A percentile compares a stretch with the other conserved stretches of the same genome.
Conservation (phyloP, 1,140 invertebrate species). For the Melipona quadrifasciata region DNA sequence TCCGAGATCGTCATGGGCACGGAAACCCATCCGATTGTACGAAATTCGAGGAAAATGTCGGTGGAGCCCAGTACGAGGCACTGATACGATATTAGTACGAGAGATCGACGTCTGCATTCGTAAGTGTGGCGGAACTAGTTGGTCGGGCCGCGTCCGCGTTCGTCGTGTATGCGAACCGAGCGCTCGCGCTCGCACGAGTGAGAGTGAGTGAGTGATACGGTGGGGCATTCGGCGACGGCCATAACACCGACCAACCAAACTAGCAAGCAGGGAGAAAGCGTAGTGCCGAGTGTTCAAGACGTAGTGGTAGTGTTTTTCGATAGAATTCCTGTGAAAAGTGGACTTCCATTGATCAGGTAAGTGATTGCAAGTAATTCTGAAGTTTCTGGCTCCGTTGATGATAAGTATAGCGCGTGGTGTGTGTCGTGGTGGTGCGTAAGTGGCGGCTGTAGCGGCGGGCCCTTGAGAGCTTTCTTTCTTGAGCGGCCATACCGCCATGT, state of each 20-base stretch:
- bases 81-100: constrained; percentile 67
- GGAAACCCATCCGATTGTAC: constrained; percentile 69
- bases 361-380: constrained; percentile 62
- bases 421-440: constrained; percentile 53
- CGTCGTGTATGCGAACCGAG: constrained; percentile 62
- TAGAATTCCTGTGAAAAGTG: constrained; percentile 71
- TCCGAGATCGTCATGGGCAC: constrained; percentile 78
- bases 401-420: constrained; percentile 62
- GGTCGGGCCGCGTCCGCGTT: constrained; percentile 63
- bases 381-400: constrained; percentile 24
- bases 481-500: constrained; percentile 81
- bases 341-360: constrained; percentile 75
- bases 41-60: constrained; percentile 67
- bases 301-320: constrained; percentile 76
- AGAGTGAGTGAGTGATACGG: constrained; percentile 73
- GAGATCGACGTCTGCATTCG: constrained; percentile 39
- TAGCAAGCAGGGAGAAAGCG: constrained; percentile 74
- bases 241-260: constrained; percentile 79
- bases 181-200: constrained; percentile 69
- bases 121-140: constrained; percentile 53
- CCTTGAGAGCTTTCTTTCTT: constrained; percentile 80
- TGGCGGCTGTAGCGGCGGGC: constrained; percentile 65
- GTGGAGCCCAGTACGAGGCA: constrained; percentile 67
- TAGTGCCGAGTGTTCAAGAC: constrained; percentile 71
- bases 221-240: constrained; percentile 76